A percentile compares a stretch with the other conserved stretches of the same genome.
Conservation (phyloP, 1,140 invertebrate species). For the Penaeus indicus region DNA sequence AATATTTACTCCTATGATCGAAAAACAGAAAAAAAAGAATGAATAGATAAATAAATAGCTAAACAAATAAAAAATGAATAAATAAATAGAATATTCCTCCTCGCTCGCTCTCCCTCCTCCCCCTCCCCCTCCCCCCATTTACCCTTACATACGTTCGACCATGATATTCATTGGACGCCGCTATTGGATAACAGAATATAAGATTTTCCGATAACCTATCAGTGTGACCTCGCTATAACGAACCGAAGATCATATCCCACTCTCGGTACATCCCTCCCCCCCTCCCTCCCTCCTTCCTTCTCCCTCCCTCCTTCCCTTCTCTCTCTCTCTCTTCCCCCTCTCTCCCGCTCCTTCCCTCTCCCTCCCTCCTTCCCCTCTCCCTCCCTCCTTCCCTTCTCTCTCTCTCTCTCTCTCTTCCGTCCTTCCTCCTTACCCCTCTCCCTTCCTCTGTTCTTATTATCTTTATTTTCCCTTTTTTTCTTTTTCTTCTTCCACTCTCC, state of each 20-base stretch:
- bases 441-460: background rate
- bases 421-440: background rate
- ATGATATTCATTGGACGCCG: too few species aligned
- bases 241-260: too few species aligned
- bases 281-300: background rate
- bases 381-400: background rate
- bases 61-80: too few species aligned
- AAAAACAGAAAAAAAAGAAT: too few species aligned
- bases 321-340: background rate
- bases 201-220: too few species aligned
- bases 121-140: background rate
- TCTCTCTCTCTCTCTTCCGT: background rate
- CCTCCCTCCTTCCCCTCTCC: background rate
- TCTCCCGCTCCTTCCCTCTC: background rate
- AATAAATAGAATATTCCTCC: too few species aligned
- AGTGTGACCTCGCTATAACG: too few species aligned
- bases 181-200: too few species aligned
- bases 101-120: background rate
- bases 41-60: too few species aligned
- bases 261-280: too few species aligned
- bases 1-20: too few species aligned
- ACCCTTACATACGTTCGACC: background rate
- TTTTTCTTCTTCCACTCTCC: background rate
- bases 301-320: background rate
- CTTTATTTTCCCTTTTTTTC: background rate